Conservation (phyloP, 1,140 invertebrate genomes). For the Anoplolepis gracilipes region DNA sequence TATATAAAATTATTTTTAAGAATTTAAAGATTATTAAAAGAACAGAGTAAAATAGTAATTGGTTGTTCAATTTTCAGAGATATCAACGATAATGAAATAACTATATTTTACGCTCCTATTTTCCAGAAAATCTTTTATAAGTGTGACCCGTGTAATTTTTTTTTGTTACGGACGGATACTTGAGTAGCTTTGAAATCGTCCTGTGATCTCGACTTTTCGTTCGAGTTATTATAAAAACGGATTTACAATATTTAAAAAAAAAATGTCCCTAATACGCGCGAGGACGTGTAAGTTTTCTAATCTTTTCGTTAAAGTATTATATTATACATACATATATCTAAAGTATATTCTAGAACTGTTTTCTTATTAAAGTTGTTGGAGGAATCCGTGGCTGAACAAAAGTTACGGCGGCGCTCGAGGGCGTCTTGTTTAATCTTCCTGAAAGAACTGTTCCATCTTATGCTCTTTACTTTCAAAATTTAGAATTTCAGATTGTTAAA, state of each 20-base stretch:
- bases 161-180: conserved; percentile 63
- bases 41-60: neutral
- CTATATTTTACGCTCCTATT: neutral
- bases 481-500: neutral
- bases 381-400: neutral
- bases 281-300: neutral
- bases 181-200: neutral
- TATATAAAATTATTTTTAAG: too few relatives aligned
- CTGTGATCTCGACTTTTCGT: neutral
- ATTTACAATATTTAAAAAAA: conserved; percentile 14
- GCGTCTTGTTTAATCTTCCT: neutral
- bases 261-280: conserved; percentile 6
- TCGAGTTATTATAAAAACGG: neutral
- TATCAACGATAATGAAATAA: neutral
- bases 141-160: conserved; percentile 52
- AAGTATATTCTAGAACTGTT: neutral
- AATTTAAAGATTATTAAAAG: neutral
- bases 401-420: neutral
- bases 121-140: conserved; percentile 27
- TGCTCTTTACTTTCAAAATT: neutral
- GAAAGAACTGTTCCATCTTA: conserved; percentile 2
- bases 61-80: conserved; percentile 19
- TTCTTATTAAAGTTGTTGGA: conserved; percentile 4
- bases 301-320: neutral
- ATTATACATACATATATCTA: too few relatives aligned